These are phyloP conservation scores for Phengaris alcon DNA, from an alignment of 2,888 invertebrate species.

Conservation along the genomic window DNA sequence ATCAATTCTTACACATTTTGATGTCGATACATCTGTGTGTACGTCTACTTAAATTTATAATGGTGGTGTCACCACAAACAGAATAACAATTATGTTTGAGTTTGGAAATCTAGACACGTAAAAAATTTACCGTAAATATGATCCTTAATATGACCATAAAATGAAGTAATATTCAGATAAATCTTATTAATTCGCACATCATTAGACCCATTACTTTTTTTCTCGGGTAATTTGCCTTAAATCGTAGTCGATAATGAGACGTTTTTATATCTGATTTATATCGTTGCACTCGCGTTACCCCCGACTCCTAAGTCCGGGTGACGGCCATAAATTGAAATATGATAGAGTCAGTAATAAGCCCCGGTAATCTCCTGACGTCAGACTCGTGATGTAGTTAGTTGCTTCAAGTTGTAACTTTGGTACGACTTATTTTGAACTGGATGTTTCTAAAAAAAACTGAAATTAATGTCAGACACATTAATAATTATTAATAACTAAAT, in stretches of 20 bases:
- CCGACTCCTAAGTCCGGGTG: constrained; percentile 73
- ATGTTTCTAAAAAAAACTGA: too few species aligned
- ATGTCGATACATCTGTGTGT: background rate
- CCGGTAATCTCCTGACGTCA: constrained; percentile 55
- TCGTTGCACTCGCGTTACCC: constrained; percentile 55
- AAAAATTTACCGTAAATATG: too few species aligned
- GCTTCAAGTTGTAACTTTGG: constrained; percentile 46
- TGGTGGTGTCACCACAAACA: background rate
- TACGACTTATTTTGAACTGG: background rate
- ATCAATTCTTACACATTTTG: background rate
- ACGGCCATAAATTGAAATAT: constrained; percentile 79
- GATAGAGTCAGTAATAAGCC: constrained; percentile 77
- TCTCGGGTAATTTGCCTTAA: constrained; percentile 41
- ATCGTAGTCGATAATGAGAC: constrained; percentile 64
- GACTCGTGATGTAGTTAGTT: constrained; percentile 55
- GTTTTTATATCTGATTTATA: constrained; percentile 73
- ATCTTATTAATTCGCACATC: background rate
- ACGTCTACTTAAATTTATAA: background rate
- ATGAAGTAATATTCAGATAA: too few species aligned
- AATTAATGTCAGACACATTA: too few species aligned
- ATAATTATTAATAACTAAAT: too few species aligned
- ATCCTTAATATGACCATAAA: too few species aligned
- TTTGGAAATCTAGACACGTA: too few species aligned
- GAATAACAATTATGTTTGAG: background rate
- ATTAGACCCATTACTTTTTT: background rate